Evolutionary conservation across 2,797 vertebrate species (phyloP).

Genomic region (Pteropus rufus): DNA sequence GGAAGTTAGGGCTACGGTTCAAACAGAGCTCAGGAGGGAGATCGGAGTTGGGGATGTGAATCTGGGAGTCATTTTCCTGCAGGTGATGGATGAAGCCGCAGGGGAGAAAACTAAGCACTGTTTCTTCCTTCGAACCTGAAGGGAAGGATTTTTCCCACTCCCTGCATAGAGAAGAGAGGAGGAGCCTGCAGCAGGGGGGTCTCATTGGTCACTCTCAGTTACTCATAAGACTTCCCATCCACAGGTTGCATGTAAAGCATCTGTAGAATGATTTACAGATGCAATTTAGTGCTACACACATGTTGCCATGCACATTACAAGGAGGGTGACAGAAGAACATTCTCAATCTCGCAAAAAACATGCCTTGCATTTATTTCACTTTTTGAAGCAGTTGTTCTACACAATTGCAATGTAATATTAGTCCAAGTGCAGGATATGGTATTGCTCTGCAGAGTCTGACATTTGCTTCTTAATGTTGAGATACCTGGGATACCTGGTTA

Average conservation of each 20-base stretch:
- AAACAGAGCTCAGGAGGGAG: not conserved
- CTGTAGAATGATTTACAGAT: conserved; percentile 10
- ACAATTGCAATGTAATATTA: not conserved
- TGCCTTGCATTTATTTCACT: not conserved
- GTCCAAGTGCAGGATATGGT: not conserved
- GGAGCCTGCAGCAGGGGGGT: not conserved
- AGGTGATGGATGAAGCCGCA: not conserved
- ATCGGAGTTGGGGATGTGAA: not conserved
- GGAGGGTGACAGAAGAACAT: not conserved
- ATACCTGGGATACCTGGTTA: not conserved
- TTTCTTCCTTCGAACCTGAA: not conserved
- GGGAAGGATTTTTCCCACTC: not conserved
- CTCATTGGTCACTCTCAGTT: not conserved
- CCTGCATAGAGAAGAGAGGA: not conserved
- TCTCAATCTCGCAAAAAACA: not conserved
- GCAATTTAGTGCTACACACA: not conserved
- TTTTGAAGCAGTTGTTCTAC: not conserved
- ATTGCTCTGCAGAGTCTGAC: not conserved
- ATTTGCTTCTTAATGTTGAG: not conserved
- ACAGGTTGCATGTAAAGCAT: not conserved
- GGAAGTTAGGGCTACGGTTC: not conserved
- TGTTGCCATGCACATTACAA: not conserved
- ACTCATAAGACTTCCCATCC: not conserved
- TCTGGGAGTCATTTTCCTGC: conserved; percentile 22
- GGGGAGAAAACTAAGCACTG: not conserved